phyloP scores from a whole-genome alignment of 2,113 vertebrate genomes.

The Nyctibius bracteatus region DNA sequence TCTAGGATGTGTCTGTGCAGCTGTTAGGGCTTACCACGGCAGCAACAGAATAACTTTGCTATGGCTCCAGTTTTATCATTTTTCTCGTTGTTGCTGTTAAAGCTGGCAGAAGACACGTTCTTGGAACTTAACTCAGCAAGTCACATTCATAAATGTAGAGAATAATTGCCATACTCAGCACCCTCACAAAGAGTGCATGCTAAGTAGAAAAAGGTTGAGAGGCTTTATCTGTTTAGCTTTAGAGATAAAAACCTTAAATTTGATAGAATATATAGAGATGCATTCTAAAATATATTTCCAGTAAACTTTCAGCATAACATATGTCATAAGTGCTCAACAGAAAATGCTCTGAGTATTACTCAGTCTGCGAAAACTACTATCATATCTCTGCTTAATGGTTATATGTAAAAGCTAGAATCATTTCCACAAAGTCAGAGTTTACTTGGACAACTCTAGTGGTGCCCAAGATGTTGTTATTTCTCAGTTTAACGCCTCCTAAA shows the following conservation, averaged over 20 bases:
- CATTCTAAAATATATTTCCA: not conserved
- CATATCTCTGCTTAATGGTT: not conserved
- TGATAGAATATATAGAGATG: not conserved
- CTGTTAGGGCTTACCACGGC: constrained; percentile 11
- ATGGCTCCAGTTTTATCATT: not conserved
- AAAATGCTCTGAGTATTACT: not conserved
- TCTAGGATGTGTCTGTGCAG: not conserved
- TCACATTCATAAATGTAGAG: not conserved
- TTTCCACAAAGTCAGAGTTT: not conserved
- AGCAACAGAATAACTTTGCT: not conserved
- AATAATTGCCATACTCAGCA: not conserved
- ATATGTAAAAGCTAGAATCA: not conserved
- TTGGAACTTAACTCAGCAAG: not conserved
- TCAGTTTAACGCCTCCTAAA: not conserved
- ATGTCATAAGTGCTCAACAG: not conserved
- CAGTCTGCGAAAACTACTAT: rapidly evolving
- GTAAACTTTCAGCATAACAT: not conserved
- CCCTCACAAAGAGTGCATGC: not conserved
- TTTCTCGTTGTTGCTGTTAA: not conserved
- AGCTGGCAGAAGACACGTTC: not conserved
- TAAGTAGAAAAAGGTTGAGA: not conserved
- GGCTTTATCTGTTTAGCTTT: not conserved
- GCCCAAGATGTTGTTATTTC: not conserved
- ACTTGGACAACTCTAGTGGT: not conserved
- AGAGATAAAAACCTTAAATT: not conserved